Conservation (phyloP, 2,797 vertebrate genomes). For the Kryptopterus vitreolus region DNA sequence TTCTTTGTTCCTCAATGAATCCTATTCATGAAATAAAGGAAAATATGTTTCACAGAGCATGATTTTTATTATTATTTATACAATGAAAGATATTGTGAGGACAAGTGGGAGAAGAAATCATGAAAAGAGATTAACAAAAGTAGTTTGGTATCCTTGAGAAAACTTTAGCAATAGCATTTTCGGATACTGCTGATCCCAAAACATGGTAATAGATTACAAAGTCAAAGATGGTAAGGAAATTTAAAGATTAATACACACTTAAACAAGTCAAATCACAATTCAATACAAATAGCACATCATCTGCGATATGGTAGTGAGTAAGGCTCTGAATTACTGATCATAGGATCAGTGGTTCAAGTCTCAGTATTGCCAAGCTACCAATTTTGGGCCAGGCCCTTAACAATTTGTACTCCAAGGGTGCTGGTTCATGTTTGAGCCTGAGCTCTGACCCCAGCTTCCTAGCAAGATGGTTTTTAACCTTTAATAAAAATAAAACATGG, state of each 20-base stretch:
- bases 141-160: neutral
- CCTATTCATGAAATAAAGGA: conserved; percentile 68
- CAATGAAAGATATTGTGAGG: neutral
- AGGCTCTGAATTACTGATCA: too few relatives aligned
- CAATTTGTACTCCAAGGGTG: too few relatives aligned
- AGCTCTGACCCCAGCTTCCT: too few relatives aligned
- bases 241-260: neutral
- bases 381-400: too few relatives aligned
- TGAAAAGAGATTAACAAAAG: neutral
- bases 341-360: too few relatives aligned
- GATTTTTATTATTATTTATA: neutral
- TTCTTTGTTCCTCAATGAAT: conserved; percentile 91
- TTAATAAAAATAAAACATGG: conserved; percentile 10
- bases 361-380: too few relatives aligned
- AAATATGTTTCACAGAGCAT: neutral
- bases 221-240: neutral
- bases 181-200: neutral
- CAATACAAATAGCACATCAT: neutral
- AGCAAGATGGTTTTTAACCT: too few relatives aligned
- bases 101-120: neutral
- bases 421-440: too few relatives aligned
- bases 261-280: neutral
- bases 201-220: neutral
- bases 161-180: neutral
- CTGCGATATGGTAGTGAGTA: too few relatives aligned